These are phyloP conservation scores for Planiliza haematocheilus DNA, from an alignment of 2,113 vertebrate genomes.

Conservation along the genomic window DNA sequence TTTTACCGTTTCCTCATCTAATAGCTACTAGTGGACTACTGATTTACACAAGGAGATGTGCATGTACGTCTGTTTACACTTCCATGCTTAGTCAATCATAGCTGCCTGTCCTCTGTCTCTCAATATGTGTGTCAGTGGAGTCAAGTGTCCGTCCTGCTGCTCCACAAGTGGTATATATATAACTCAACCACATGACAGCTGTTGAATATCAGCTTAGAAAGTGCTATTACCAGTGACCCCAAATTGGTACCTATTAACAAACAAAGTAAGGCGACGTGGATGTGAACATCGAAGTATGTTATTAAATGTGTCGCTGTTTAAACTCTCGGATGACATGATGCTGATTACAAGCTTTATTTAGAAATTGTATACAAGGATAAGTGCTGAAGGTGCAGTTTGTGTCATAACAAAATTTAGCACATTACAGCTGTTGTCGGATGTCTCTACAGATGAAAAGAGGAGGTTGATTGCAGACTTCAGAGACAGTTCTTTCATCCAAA, in stretches of 20 bases:
- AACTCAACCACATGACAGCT: conserved; percentile 66
- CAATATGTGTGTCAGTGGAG: conserved; percentile 65
- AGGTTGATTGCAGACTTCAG: conserved; percentile 71
- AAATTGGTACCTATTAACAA: conserved; percentile 15
- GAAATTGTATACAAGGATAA: background rate
- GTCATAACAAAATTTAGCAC: background rate
- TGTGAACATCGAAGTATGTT: background rate
- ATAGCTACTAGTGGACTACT: background rate
- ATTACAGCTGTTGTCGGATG: conserved; percentile 17
- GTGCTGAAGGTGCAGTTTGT: background rate
- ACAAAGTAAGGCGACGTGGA: background rate
- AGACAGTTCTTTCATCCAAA: conserved; percentile 58
- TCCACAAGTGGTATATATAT: conserved; percentile 66
- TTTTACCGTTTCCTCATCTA: background rate
- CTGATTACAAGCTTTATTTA: background rate
- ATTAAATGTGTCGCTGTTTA: background rate
- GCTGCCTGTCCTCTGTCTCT: conserved; percentile 23
- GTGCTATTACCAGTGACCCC: background rate
- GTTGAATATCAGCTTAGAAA: conserved; percentile 42
- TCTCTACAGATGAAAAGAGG: conserved; percentile 78
- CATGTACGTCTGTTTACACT: conserved; percentile 22
- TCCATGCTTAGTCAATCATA: conserved; percentile 46
- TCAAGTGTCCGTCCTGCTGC: conserved; percentile 60
- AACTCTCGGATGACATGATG: background rate
- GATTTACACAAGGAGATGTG: background rate